Evolutionary conservation across 2,113 vertebrate genomes (phyloP).

Genomic region (Etheostoma cragini): DNA sequence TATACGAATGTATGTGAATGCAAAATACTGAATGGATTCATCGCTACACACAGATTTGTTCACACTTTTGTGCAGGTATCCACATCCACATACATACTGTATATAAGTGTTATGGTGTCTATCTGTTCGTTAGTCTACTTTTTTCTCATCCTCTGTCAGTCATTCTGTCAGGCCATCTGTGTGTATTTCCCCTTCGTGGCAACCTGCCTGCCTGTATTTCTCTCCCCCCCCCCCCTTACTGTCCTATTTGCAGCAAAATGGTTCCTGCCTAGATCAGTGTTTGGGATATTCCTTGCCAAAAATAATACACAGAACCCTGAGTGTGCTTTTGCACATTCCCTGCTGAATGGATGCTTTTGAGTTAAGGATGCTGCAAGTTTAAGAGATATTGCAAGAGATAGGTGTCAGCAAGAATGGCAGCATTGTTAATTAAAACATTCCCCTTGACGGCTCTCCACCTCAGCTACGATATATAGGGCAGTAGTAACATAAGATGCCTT

Average conservation of each 20-base stretch:
- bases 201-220: constrained; percentile 53
- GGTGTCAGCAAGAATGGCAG: constrained; percentile 51
- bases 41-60: constrained; percentile 13
- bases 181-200: constrained; percentile 57
- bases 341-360: constrained; percentile 35
- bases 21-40: background rate
- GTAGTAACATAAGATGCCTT: constrained; percentile 53
- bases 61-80: constrained; percentile 24
- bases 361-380: constrained; percentile 45
- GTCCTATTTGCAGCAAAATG: constrained; percentile 53
- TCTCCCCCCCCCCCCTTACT: constrained; percentile 36
- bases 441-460: constrained; percentile 62
- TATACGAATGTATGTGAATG: background rate
- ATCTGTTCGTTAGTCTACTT: constrained; percentile 45
- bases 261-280: constrained; percentile 50
- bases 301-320: constrained; percentile 19
- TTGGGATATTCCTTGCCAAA: constrained; percentile 38
- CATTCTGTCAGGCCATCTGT: constrained; percentile 70
- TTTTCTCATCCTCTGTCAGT: constrained; percentile 64
- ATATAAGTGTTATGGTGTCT: constrained; percentile 38
- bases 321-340: constrained; percentile 30
- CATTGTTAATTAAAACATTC: constrained; percentile 62
- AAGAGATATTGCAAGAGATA: constrained; percentile 42
- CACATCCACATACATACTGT: constrained; percentile 5
- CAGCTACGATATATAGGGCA: constrained; percentile 58